Evolutionary conservation across 2,888 invertebrate species (phyloP).

Genomic region (Andrena dorsata): DNA sequence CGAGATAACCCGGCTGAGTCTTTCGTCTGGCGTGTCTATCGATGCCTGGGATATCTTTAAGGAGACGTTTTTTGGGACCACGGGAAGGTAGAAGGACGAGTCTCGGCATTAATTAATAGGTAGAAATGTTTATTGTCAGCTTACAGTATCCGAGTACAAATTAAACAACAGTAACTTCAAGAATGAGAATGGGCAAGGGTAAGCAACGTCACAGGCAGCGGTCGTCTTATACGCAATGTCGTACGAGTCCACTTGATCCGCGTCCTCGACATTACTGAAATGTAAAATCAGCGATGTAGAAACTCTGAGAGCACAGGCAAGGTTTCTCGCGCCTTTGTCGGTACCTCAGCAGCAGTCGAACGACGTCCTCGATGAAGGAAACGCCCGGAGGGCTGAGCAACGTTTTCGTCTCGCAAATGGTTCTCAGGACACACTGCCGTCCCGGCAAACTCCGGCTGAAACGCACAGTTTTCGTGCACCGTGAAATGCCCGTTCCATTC

Average conservation of each 20-base stretch:
- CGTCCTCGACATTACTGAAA: conserved; percentile 75
- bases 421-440: conserved; percentile 88
- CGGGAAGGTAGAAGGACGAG: too few species aligned
- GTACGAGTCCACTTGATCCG: conserved; percentile 74
- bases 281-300: neutral
- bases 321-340: too few species aligned
- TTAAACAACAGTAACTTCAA: conserved; percentile 75
- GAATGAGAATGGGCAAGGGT: conserved; percentile 82
- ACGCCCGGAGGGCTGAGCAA: conserved; percentile 87
- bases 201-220: conserved; percentile 74
- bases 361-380: conserved; percentile 89
- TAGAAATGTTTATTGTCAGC: conserved; percentile 35
- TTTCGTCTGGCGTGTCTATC: neutral
- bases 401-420: conserved; percentile 89
- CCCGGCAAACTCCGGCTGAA: conserved; percentile 89
- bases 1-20: conserved; percentile 12
- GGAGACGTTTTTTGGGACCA: neutral
- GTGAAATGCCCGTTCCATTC: neutral
- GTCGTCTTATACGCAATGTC: conserved; percentile 75
- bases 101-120: too few species aligned
- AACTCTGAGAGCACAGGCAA: neutral
- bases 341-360: conserved; percentile 88
- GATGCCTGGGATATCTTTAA: neutral
- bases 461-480: conserved; percentile 57
- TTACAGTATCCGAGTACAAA: conserved; percentile 46